These are phyloP conservation scores for Castor canadensis DNA, from an alignment of 2,113 vertebrate species.

Conservation along the genomic window DNA sequence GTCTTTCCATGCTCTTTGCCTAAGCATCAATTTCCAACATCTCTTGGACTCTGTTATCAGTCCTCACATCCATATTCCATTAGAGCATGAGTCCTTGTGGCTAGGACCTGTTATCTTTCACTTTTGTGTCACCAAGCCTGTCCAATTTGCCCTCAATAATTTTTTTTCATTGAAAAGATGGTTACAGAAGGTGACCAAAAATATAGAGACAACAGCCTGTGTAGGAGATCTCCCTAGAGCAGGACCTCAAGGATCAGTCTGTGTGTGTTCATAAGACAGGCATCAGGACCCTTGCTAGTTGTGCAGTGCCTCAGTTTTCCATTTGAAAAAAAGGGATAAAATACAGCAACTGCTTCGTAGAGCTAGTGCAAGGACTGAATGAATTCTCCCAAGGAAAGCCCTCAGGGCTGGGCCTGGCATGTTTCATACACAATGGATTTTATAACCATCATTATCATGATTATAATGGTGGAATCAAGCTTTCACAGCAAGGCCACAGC, in stretches of 20 bases:
- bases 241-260: neutral
- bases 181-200: neutral
- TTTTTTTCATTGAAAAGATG: neutral
- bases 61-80: neutral
- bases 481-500: neutral
- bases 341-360: neutral
- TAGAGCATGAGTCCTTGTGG: neutral
- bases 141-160: neutral
- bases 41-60: neutral
- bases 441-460: neutral
- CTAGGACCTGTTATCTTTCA: neutral
- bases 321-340: neutral
- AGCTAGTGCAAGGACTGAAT: neutral
- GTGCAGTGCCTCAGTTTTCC: neutral
- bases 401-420: neutral
- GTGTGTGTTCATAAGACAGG: neutral
- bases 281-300: neutral
- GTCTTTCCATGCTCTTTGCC: neutral
- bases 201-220: neutral
- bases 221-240: neutral
- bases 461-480: neutral
- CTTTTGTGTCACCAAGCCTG: neutral
- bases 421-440: neutral
- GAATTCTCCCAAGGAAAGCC: neutral
- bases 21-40: neutral